Base-by-base conservation (phyloP, 2,797 vertebrate species). In the Lithobates sylvaticus region DNA sequence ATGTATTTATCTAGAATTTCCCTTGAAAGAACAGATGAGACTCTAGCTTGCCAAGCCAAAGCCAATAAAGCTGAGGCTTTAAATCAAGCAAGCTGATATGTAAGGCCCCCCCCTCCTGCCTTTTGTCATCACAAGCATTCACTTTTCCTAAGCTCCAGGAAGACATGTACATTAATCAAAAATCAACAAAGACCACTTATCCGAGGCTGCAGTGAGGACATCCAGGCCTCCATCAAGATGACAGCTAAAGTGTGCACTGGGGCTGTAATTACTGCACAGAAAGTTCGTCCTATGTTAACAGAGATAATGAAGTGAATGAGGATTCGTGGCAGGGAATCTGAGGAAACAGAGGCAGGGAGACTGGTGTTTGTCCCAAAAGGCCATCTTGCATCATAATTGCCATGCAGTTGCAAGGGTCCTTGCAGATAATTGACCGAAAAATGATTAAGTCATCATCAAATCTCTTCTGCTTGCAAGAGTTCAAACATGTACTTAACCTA, bases 401-500 rank as follows among this genome's bases (percentile, higher is more conserved):
- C 91, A 92, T 93, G 93, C 93, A 95, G 94, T 95, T 94, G 94
- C 94, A 94, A 96, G 95, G 94, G 95, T 95, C 95, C 95, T 96
- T 94, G 96, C 96, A 97, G 96, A 97, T 98, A 98, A 98, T 98
- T 98, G 97, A 98, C 96, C 97, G 97, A 97, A 98, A 98, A 98
- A 98, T 97, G 96, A 98, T 99, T 98, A 98, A 99, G 97, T 98
- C 97, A 97, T 99, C 97, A 98, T 97, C 96, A 96, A 96, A 97
- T 97, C 95, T 95, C 96, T 97, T 96, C 94, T 95, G 96, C 96
- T 97, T 95, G 94, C 95, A 95, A 97, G 97, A 97, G 96, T 97
- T 98, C 96, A 97, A 97, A 98, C 97, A 97, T 97, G 97, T 98
- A 98, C 97, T 98, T 99, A 99, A 98, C 97, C 97, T 97, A 96